Evolutionary conservation across 2,888 invertebrate genomes (phyloP).

Genomic region (Phengaris arion): DNA sequence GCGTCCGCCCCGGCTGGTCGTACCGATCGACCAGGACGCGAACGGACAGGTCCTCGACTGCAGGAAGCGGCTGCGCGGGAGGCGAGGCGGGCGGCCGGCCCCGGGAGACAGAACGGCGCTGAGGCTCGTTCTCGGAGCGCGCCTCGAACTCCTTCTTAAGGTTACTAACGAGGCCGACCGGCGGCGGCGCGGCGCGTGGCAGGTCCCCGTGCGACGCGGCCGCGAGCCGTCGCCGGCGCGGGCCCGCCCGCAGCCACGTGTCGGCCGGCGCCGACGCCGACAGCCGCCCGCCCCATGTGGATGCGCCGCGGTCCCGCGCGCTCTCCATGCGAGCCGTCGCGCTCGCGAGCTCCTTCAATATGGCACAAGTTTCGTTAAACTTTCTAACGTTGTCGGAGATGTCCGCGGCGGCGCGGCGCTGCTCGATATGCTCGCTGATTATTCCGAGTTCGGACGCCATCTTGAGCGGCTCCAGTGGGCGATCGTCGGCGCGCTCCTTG

Average conservation of each 20-base stretch:
- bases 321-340: constrained; percentile 64
- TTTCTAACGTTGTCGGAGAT: constrained; percentile 66
- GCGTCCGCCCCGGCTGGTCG: constrained; percentile 46
- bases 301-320: constrained; percentile 59
- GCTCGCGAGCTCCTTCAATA: constrained; percentile 77
- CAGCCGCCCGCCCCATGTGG: constrained; percentile 73
- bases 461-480: constrained; percentile 44
- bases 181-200: constrained; percentile 62
- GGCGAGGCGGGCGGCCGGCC: constrained; percentile 42
- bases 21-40: constrained; percentile 85
- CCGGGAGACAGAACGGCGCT: constrained; percentile 46
- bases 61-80: constrained; percentile 55
- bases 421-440: constrained; percentile 57
- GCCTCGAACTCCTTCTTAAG: constrained; percentile 94
- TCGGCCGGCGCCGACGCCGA: constrained; percentile 83
- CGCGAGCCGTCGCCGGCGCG: constrained; percentile 64
- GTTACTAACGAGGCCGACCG: constrained; percentile 89
- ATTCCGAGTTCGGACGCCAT: constrained; percentile 58
- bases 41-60: constrained; percentile 76
- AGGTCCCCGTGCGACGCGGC: constrained; percentile 68
- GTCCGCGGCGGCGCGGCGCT: constrained; percentile 48
- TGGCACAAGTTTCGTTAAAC: constrained; percentile 80
- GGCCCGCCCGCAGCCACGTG: constrained; percentile 71
- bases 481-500: constrained; percentile 54
- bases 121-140: constrained; percentile 53